Evolutionary conservation across 2,888 invertebrate genomes (phyloP).

Genomic region (Agriopis marginaria): DNA sequence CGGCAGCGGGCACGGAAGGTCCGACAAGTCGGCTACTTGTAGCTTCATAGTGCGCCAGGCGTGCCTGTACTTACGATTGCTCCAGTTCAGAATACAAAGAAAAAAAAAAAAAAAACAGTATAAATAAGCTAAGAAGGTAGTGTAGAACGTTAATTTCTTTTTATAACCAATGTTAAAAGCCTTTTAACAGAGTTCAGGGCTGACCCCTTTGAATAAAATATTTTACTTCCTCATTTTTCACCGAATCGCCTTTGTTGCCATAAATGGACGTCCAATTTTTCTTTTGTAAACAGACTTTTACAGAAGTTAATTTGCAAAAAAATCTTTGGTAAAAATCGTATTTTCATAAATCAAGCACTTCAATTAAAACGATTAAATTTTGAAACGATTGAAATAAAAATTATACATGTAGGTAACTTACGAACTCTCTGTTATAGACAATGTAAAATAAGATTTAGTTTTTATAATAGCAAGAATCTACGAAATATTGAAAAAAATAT

Average conservation of each 20-base stretch:
- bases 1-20: no score
- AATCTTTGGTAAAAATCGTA: background rate
- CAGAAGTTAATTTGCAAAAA: conserved; percentile 1
- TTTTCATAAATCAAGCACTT: background rate
- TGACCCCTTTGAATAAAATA: conserved; percentile 46
- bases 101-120: no score
- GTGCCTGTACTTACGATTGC: no score
- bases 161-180: conserved; percentile 48
- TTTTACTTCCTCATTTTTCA: conserved; percentile 31
- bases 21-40: no score
- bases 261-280: conserved; percentile 8
- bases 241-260: conserved; percentile 30
- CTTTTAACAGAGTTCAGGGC: conserved; percentile 35
- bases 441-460: background rate
- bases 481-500: background rate
- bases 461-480: background rate
- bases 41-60: no score
- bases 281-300: background rate
- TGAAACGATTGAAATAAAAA: background rate
- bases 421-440: background rate
- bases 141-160: conserved; percentile 46
- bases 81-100: no score
- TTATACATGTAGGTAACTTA: background rate
- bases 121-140: conserved; percentile 1
- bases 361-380: background rate